Conservation (phyloP, 2,888 invertebrate species). For the Cheilosia variabilis region DNA sequence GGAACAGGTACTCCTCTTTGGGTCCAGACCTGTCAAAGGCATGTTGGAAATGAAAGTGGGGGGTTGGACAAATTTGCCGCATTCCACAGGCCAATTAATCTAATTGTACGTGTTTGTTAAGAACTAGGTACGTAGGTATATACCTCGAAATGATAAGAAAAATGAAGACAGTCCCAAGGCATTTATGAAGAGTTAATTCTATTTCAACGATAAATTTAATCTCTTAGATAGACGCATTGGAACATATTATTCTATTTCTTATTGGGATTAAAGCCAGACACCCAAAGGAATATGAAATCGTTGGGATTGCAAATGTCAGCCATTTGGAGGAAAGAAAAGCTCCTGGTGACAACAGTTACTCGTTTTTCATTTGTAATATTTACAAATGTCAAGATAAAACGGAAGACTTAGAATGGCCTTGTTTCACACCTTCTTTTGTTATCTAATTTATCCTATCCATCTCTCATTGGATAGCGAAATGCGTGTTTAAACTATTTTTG, state of each 20-base stretch:
- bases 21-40: too few relatives aligned
- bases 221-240: constrained; percentile 8
- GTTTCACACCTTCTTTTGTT: constrained; percentile 26
- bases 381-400: constrained; percentile 48
- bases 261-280: constrained; percentile 4
- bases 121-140: background rate
- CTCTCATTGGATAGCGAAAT: constrained; percentile 5
- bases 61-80: too few relatives aligned
- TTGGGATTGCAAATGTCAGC: constrained; percentile 39
- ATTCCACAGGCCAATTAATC: too few relatives aligned
- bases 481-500: constrained; percentile 23
- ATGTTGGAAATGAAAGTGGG: too few relatives aligned
- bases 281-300: constrained; percentile 1
- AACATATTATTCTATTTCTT: constrained; percentile 11
- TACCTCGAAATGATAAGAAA: constrained; percentile 1
- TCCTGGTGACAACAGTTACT: constrained; percentile 24
- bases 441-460: constrained; percentile 24
- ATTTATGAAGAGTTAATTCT: constrained; percentile 24
- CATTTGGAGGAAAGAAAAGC: constrained; percentile 3
- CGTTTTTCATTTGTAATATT: constrained; percentile 25
- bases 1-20: too few relatives aligned
- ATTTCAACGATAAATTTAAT: constrained; percentile 22
- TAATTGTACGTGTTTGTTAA: too few relatives aligned
- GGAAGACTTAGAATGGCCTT: constrained; percentile 23
- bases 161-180: too few relatives aligned